Conservation (phyloP, 2,888 invertebrate species). For the Xestobium rufovillosum region DNA sequence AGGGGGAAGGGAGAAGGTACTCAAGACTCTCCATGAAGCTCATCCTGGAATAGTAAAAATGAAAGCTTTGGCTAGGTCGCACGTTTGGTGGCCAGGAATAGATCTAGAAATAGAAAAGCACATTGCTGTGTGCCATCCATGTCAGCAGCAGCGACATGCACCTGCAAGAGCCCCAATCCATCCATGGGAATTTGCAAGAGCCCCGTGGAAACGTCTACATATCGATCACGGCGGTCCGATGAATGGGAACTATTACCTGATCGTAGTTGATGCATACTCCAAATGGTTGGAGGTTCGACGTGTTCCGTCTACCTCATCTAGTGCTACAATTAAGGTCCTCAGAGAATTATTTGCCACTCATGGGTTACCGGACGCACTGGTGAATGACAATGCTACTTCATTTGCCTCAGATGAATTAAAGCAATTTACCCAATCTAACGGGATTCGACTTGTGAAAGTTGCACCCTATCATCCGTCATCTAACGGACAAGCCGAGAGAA, state of each 20-base stretch:
- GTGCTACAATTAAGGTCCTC: conserved; percentile 16
- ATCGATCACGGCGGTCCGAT: conserved; percentile 27
- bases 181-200: conserved; percentile 19
- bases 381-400: conserved; percentile 21
- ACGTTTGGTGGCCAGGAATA: conserved; percentile 22
- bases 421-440: conserved; percentile 11
- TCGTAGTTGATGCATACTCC: conserved; percentile 16
- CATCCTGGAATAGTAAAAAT: conserved; percentile 26
- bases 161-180: conserved; percentile 11
- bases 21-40: conserved; percentile 16
- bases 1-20: conserved; percentile 11
- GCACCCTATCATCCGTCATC: conserved; percentile 20
- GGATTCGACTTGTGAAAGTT: conserved; percentile 14
- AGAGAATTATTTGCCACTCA: conserved; percentile 19
- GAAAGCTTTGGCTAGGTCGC: conserved; percentile 21
- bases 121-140: conserved; percentile 13
- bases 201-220: conserved; percentile 25
- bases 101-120: conserved; percentile 21
- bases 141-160: conserved; percentile 1
- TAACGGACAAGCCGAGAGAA: conserved; percentile 17
- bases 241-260: conserved; percentile 6
- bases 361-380: conserved; percentile 18
- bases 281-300: conserved; percentile 20
- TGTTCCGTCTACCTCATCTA: conserved; percentile 17
- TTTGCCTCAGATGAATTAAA: conserved; percentile 21